Conservation (phyloP, 2,888 invertebrate genomes). For the Tenthredo mesomela region DNA sequence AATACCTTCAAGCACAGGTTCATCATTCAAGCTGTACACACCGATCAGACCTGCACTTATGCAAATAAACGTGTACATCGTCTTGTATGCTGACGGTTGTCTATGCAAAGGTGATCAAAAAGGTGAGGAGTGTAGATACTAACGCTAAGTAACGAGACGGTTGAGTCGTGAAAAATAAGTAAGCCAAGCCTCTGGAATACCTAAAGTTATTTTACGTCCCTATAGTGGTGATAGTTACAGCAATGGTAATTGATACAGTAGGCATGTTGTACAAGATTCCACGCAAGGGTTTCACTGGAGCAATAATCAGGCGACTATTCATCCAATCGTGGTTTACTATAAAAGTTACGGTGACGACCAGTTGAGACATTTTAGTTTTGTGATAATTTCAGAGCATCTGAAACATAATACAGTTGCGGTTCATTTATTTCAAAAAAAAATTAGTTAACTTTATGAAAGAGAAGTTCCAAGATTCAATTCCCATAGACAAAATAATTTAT, state of each 20-base stretch:
- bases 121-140: background rate
- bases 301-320: too few species aligned
- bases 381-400: too few species aligned
- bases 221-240: background rate
- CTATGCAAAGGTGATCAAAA: background rate
- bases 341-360: too few species aligned
- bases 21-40: background rate
- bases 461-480: too few species aligned
- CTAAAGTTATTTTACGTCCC: background rate
- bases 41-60: background rate
- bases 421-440: too few species aligned
- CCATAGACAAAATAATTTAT: too few species aligned
- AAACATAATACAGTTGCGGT: too few species aligned
- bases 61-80: constrained; percentile 5
- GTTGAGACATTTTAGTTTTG: too few species aligned
- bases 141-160: background rate
- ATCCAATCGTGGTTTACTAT: too few species aligned
- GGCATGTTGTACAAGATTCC: too few species aligned
- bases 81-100: background rate
- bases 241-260: background rate
- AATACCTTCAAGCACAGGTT: background rate
- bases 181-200: background rate
- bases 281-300: too few species aligned
- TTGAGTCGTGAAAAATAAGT: background rate
- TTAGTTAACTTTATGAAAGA: too few species aligned